Base-by-base conservation (phyloP, 2,888 invertebrate genomes). In the Galerucella calmariensis region DNA sequence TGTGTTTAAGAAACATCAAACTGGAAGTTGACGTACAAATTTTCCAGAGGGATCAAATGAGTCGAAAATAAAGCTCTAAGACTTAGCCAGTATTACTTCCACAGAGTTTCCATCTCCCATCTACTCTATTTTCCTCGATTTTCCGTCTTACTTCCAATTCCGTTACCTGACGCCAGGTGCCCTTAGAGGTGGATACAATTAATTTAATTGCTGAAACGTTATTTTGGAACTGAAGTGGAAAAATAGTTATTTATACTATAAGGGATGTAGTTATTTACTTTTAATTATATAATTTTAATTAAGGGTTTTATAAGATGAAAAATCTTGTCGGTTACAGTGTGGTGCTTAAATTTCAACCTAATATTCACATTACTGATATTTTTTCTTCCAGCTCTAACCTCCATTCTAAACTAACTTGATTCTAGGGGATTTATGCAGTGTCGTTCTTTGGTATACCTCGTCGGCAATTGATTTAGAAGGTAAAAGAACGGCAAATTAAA, bases 1-100 rank as follows among this genome's bases (percentile, higher is more conserved):
- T 41, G 35, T 41, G 35, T 9, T 14, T 51, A 14, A 51, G 8
- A 51, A 51, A 77, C 75, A 79, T 81, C 81, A 81, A 79, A 75
- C 74, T 76, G 78, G 53, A 66, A 44, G 44, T 75, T 70, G 75
- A 78, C 77, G 75, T 85, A 85, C 86, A 85, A 85, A 86, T 87
- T 86, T 86, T 85, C 85, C 84, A 84, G 83, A 81, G 84, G 87
- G 87, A 87, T 87, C 85, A 86, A 86, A 86, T 85, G 85, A 87
- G 84, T 86, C 81, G 84, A 82, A 84, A 83, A 84, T 84, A 86
- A 87, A 86, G 84, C 86, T 82, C 80, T 80, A 46, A 79, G 85
- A 83, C 85, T 86, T 86, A 85, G 83, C 81, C 82, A 79, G 85
- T 81, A 84, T 86, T 85, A 85, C 84, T 80, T 82, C 82, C 82